These are phyloP conservation scores for Myiagra hebetior DNA, from an alignment of 2,113 vertebrate genomes.

Conservation along the genomic window DNA sequence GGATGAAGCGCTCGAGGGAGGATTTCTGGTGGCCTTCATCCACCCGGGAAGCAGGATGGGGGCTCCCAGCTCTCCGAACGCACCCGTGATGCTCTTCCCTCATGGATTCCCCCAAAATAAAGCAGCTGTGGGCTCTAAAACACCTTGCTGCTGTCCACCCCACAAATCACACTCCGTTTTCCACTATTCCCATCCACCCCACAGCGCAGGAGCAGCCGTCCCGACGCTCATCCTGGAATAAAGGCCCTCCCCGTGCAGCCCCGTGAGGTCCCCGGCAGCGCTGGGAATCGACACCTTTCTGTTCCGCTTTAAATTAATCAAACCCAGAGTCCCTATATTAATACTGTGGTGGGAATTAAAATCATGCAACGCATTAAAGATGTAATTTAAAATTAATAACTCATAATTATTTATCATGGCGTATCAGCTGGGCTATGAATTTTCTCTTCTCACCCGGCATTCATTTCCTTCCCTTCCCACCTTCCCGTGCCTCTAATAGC, in stretches of 20 bases:
- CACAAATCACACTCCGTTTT: fast-evolving
- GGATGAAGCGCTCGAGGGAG: neutral
- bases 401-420: slow-evolving; percentile 87
- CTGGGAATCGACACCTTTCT: slow-evolving; percentile 75
- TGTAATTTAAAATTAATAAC: slow-evolving; percentile 89
- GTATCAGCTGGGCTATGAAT: slow-evolving; percentile 80
- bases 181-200: fast-evolving
- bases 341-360: slow-evolving; percentile 82
- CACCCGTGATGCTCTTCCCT: fast-evolving
- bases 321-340: slow-evolving; percentile 74
- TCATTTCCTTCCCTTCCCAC: slow-evolving; percentile 60
- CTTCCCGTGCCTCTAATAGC: slow-evolving; percentile 65
- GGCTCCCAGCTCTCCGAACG: neutral
- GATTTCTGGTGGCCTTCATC: neutral
- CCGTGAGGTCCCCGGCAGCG: slow-evolving; percentile 50
- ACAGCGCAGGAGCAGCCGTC: fast-evolving
- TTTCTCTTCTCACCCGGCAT: slow-evolving; percentile 64
- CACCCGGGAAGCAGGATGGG: neutral
- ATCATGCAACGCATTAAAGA: slow-evolving; percentile 85
- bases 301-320: slow-evolving; percentile 81
- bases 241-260: slow-evolving; percentile 18
- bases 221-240: fast-evolving
- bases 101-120: neutral
- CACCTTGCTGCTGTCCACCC: fast-evolving
- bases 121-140: fast-evolving